Evolutionary conservation across 2,797 vertebrate genomes (phyloP).

Genomic region (Urosaurus nigricauda): DNA sequence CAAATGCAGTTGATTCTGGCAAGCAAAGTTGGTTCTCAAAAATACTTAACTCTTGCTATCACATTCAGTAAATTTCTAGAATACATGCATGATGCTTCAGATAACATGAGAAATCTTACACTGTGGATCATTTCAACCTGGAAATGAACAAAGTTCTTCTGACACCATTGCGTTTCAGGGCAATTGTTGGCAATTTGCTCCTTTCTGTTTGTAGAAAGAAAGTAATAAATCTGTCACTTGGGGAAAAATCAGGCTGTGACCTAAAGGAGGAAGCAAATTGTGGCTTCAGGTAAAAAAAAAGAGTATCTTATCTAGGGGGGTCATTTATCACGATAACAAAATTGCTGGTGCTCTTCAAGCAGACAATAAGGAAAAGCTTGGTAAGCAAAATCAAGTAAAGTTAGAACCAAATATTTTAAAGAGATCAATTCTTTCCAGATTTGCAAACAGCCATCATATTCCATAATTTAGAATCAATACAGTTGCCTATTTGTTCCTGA

Average conservation of each 20-base stretch:
- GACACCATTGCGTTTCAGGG: slow-evolving; percentile 80
- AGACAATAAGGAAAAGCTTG: slow-evolving; percentile 87
- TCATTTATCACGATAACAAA: slow-evolving; percentile 95
- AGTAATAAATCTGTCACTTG: slow-evolving; percentile 93
- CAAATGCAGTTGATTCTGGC: not conserved
- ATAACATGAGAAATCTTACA: not conserved
- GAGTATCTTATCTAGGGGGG: slow-evolving; percentile 89
- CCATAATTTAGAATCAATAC: slow-evolving; percentile 35
- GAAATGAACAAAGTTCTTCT: slow-evolving; percentile 70
- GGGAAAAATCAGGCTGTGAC: slow-evolving; percentile 87
- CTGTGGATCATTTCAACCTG: slow-evolving; percentile 60
- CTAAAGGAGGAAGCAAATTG: slow-evolving; percentile 90
- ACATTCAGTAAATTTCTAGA: slow-evolving; percentile 28
- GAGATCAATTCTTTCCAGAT: slow-evolving; percentile 81
- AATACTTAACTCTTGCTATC: slow-evolving; percentile 23
- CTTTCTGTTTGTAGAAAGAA: slow-evolving; percentile 77
- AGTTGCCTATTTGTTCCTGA: not conserved
- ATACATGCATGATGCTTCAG: not conserved
- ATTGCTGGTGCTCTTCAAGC: slow-evolving; percentile 85
- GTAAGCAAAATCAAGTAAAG: slow-evolving; percentile 89
- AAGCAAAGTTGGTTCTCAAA: slow-evolving; percentile 6
- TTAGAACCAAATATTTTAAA: slow-evolving; percentile 79
- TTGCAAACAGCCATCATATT: slow-evolving; percentile 71
- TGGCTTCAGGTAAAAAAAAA: slow-evolving; percentile 88
- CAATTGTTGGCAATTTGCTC: slow-evolving; percentile 85